Conservation (phyloP, 2,113 vertebrate genomes). For the Caloenas nicobarica region DNA sequence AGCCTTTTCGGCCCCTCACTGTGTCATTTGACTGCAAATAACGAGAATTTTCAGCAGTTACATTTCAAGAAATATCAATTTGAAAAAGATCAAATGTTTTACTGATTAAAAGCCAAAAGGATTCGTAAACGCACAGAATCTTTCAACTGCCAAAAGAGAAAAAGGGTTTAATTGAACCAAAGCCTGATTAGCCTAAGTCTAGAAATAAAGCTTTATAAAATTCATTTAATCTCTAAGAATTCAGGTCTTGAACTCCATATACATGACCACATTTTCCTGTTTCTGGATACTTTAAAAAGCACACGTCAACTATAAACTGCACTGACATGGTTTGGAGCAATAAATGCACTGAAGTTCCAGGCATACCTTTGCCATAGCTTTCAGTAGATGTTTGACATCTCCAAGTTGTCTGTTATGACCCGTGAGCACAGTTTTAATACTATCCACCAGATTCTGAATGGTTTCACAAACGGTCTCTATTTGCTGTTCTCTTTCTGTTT, state of each 20-base stretch:
- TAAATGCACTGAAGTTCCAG: neutral
- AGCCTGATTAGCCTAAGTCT: neutral
- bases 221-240: neutral
- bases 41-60: neutral
- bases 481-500: conserved; percentile 92
- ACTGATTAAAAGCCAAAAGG: neutral
- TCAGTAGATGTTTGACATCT: conserved; percentile 95
- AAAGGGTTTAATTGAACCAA: neutral
- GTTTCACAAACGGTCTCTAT: conserved; percentile 89
- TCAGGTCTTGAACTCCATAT: neutral
- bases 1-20: neutral
- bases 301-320: neutral
- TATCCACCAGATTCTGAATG: conserved; percentile 93
- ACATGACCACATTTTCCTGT: neutral
- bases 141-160: neutral
- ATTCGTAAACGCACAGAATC: neutral
- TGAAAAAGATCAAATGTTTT: neutral
- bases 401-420: conserved; percentile 94
- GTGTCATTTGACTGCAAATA: neutral
- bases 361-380: conserved; percentile 96
- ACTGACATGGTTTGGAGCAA: neutral
- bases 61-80: neutral
- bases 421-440: conserved; percentile 92
- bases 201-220: neutral
- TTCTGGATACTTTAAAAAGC: neutral